Evolutionary conservation across 2,888 invertebrate genomes (phyloP).

Genomic region (Tetheella fluctuosa): DNA sequence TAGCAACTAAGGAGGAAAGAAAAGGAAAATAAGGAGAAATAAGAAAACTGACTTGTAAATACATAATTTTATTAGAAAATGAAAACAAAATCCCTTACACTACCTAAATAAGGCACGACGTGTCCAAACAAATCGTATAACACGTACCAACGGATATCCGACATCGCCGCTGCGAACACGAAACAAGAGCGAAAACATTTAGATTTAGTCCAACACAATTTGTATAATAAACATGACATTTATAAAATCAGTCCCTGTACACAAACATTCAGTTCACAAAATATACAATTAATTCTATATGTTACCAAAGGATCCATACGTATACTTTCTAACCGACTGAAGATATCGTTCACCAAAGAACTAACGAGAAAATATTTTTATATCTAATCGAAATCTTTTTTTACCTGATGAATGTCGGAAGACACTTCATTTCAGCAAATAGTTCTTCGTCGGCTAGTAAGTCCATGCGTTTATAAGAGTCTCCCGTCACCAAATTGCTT

Average conservation of each 20-base stretch:
- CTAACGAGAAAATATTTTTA: neutral
- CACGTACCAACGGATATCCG: constrained; percentile 18
- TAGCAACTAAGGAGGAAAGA: no score
- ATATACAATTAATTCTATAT: constrained; percentile 45
- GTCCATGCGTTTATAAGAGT: neutral
- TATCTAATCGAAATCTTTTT: neutral
- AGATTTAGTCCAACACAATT: constrained; percentile 35
- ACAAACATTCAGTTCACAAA: constrained; percentile 52
- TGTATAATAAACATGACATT: constrained; percentile 36
- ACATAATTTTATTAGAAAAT: constrained; percentile 82
- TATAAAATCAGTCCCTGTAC: constrained; percentile 50
- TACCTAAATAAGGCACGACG: constrained; percentile 82
- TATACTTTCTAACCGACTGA: neutral
- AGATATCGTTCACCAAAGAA: neutral
- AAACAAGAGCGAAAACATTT: constrained; percentile 24
- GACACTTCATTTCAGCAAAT: neutral
- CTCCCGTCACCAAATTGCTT: neutral
- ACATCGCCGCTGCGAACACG: constrained; percentile 26
- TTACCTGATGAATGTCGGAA: neutral
- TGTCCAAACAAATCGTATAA: constrained; percentile 60
- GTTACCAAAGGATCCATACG: neutral
- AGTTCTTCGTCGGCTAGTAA: neutral
- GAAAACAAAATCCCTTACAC: constrained; percentile 81
- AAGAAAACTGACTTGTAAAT: constrained; percentile 60
- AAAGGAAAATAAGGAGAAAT: constrained; percentile 24